Evolutionary conservation across 2,113 vertebrate species (phyloP).

Genomic region (Dunckerocampus dactyliophorus): DNA sequence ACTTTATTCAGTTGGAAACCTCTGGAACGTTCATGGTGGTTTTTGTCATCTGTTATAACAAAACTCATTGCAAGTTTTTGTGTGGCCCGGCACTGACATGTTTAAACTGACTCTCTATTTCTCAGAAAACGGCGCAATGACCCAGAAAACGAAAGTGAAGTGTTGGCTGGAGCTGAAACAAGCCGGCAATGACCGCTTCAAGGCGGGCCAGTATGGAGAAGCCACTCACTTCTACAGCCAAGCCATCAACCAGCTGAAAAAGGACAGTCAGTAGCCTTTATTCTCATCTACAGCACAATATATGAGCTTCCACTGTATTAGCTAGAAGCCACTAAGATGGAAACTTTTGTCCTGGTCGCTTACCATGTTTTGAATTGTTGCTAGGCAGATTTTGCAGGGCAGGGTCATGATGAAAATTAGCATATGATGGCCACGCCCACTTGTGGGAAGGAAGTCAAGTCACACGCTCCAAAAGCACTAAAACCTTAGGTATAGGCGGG

Average conservation of each 20-base stretch:
- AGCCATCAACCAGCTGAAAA: constrained; percentile 77
- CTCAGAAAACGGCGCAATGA: constrained; percentile 60
- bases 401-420: no score
- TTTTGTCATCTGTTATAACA: not conserved
- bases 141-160: constrained; percentile 60
- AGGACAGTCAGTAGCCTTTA: constrained; percentile 64
- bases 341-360: no score
- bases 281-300: no score
- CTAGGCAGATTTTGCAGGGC: not conserved
- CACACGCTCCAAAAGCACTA: no score
- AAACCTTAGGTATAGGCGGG: no score
- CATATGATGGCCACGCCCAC: no score
- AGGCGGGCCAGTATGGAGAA: constrained; percentile 84
- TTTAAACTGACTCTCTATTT: not conserved
- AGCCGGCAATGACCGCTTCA: constrained; percentile 84
- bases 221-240: constrained; percentile 79
- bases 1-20: no score
- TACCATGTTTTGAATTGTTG: not conserved
- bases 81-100: not conserved
- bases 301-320: no score
- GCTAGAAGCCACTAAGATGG: no score
- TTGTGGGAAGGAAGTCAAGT: no score
- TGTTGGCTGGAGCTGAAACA: constrained; percentile 75
- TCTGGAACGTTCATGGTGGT: no score
- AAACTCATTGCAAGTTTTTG: not conserved